phyloP scores from a whole-genome alignment of 2,113 vertebrate genomes.

The Perognathus longimembris region DNA sequence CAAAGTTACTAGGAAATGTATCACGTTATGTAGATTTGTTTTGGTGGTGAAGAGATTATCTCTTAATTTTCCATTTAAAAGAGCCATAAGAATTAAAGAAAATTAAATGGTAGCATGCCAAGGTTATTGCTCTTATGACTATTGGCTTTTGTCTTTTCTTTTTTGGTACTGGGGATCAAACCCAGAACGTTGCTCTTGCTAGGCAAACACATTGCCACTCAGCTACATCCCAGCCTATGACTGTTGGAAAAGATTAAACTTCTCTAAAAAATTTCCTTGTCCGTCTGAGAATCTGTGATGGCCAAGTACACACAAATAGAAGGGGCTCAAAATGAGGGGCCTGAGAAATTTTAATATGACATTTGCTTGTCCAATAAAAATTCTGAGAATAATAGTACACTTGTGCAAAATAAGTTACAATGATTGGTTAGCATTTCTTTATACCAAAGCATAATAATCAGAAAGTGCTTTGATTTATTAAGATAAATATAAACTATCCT shows the following conservation, averaged over 20 bases:
- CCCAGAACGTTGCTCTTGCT: no score
- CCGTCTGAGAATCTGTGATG: not conserved
- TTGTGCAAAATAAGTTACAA: no score
- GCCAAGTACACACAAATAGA: not conserved
- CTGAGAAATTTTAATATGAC: not conserved
- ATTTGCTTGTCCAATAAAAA: constrained; percentile 7
- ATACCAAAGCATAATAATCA: no score
- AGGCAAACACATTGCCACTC: no score
- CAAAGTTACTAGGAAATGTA: not conserved
- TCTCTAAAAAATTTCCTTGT: not conserved
- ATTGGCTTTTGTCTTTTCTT: no score
- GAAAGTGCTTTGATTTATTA: not conserved
- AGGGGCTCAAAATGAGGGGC: not conserved
- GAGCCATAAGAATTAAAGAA: not conserved
- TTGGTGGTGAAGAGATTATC: no score
- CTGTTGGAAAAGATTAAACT: not conserved
- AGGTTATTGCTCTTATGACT: no score
- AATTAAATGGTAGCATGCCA: not conserved
- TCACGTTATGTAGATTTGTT: no score
- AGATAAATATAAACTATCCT: not conserved
- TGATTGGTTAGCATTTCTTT: no score
- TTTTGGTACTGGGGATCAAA: no score
- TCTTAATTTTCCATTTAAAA: not conserved
- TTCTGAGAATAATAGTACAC: no score
- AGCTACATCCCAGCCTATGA: not conserved